A percentile compares a stretch with the other conserved stretches of the same genome.
Evolutionary conservation across 1,140 invertebrate genomes (phyloP).

Genomic region (Latrodectus geometricus): DNA sequence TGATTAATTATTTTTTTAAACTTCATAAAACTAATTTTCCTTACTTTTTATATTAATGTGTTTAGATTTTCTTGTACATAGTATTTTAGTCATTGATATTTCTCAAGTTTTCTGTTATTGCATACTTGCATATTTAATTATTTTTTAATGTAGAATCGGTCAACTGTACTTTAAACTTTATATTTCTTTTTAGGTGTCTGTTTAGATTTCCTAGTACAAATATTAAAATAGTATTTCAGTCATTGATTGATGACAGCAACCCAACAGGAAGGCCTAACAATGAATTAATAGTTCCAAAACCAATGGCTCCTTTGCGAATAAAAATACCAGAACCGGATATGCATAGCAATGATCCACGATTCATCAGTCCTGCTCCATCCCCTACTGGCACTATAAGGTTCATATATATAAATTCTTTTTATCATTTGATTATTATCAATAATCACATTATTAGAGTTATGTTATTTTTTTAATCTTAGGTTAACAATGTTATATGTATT

Average conservation of each 20-base stretch:
- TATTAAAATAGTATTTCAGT: conserved; percentile 93
- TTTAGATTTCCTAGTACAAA: conserved; percentile 97
- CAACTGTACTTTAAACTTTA: not conserved
- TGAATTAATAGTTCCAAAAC: conserved; percentile 62
- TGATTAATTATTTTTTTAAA: too few species aligned
- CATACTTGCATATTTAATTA: too few species aligned
- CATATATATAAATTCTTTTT: conserved; percentile 62
- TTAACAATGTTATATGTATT: too few species aligned
- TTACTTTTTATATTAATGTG: too few species aligned
- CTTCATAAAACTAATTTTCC: too few species aligned
- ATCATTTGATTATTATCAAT: conserved; percentile 59
- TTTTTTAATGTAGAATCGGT: too few species aligned
- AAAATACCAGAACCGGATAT: conserved; percentile 84
- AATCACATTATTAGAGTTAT: too few species aligned
- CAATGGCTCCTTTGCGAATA: conserved; percentile 68
- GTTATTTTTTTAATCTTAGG: too few species aligned
- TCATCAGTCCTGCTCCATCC: conserved; percentile 90
- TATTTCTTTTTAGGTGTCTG: conserved; percentile 81
- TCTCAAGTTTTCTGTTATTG: too few species aligned
- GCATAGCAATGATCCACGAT: conserved; percentile 74
- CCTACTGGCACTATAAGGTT: conserved; percentile 84
- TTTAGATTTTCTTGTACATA: too few species aligned
- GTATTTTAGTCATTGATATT: too few species aligned
- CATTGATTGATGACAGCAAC: conserved; percentile 78
- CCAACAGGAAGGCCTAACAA: conserved; percentile 18